A percentile compares a stretch with the other conserved stretches of the same genome.
These are phyloP conservation scores for Catalaphyllia jardinei DNA, from an alignment of 64 coral and sea anemone species.

Conservation along the genomic window DNA sequence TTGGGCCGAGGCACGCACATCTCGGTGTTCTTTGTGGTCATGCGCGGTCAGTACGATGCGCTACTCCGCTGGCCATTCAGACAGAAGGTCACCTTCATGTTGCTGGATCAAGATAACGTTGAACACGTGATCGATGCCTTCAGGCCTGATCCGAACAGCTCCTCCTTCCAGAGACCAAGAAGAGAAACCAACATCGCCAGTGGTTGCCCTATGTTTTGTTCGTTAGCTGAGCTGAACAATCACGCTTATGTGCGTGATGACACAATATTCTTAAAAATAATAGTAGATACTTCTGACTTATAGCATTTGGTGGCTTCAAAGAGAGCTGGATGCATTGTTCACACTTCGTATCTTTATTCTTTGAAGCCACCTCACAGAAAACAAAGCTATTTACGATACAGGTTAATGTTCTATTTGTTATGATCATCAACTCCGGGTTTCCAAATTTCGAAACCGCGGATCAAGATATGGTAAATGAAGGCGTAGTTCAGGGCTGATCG, in stretches of 20 bases:
- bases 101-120: constrained; percentile 50
- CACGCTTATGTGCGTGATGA: constrained; percentile 57
- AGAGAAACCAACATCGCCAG: constrained; percentile 34
- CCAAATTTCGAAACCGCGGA: not conserved
- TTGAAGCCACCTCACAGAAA: not conserved
- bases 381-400: not conserved
- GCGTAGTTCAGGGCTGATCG: too few relatives aligned
- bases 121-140: constrained; percentile 63
- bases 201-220: constrained; percentile 53
- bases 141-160: constrained; percentile 49
- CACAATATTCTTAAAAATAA: constrained; percentile 36
- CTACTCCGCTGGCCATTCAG: constrained; percentile 56
- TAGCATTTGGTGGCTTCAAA: not conserved
- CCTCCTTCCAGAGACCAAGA: constrained; percentile 45
- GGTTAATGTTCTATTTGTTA: not conserved
- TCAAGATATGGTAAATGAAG: too few relatives aligned
- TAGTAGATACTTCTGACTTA: constrained; percentile 23
- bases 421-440: not conserved
- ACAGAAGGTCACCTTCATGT: constrained; percentile 58
- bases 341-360: not conserved
- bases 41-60: constrained; percentile 50
- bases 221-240: constrained; percentile 25
- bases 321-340: not conserved
- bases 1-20: constrained; percentile 43
- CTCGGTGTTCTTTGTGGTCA: constrained; percentile 42